phyloP scores from a whole-genome alignment of 2,113 vertebrate genomes.

The Egretta garzetta region DNA sequence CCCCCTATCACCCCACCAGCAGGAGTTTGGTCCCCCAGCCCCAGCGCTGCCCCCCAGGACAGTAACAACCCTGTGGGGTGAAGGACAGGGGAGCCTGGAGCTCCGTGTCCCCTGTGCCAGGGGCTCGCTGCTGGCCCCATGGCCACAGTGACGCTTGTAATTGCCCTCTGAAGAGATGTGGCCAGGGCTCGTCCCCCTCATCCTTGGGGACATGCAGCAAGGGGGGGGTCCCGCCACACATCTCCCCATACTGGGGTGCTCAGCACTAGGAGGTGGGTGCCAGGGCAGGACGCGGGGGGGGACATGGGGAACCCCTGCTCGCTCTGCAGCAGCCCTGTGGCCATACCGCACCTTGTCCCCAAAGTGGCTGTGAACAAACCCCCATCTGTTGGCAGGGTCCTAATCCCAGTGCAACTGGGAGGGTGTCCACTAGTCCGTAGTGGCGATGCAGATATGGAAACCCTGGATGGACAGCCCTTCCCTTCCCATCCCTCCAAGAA shows the following conservation, averaged over 20 bases:
- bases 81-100: neutral
- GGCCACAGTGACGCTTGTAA: neutral
- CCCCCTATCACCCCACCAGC: rapidly evolving
- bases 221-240: rapidly evolving
- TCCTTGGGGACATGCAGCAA: neutral
- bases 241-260: neutral
- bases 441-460: rapidly evolving
- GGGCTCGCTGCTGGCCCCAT: neutral
- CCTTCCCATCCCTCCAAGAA: neutral
- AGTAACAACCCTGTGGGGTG: neutral
- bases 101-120: rapidly evolving
- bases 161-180: neutral
- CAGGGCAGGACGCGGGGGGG: neutral
- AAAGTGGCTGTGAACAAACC: neutral
- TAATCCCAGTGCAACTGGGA: neutral
- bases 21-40: neutral
- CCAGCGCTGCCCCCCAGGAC: neutral
- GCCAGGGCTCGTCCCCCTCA: neutral
- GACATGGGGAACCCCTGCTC: rapidly evolving
- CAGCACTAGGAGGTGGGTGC: neutral
- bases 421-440: neutral
- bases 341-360: rapidly evolving
- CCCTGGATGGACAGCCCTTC: rapidly evolving
- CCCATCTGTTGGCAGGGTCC: neutral
- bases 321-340: neutral